Evolutionary conservation across 2,797 vertebrate species (phyloP), one percentile per base, ranked within the genome.

Genomic region (Huso huso): DNA sequence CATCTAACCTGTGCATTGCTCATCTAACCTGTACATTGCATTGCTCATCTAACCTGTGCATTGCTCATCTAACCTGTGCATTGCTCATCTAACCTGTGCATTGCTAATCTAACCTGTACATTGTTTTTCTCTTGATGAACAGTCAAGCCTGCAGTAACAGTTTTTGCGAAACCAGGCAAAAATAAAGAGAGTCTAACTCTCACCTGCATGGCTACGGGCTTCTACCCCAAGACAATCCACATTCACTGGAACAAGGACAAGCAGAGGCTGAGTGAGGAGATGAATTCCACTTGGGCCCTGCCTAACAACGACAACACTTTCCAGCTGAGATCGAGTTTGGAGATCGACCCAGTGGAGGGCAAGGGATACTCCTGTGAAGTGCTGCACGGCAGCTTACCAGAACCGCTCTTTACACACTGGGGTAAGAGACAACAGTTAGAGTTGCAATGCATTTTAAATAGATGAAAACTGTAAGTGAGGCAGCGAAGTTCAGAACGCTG

Each of bases 161-260:
- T 76, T 1, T 79, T 70, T 62, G 7, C 63, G 0, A 79, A 23
- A 4, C 65, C 23, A 0, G 4, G 71, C 18, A 23, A 0, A 0
- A 0, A 0, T 0, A 0, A 68, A 0, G 0, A 0, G 0, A 70
- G 66, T 13, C 0, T 71, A 0, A 2, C 57, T 0, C n/a, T 88
- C 75, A 74, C 48, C 1, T 89, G 87, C 72, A n/a, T 85, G 67
- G 82, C 84, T 57, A 84, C 84, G 0, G 84, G 78, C 0, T 87
- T 87, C 77, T 63, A 67, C 52, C 73, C 76, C 2, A 75, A 73
- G 63, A 71, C 83, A 4, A 66, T 83, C 6, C 0, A 0, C 0
- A 74, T 90, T 51, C 75, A 0, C n/a, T 73, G 72, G 18, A 2
- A 72, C 1, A 10, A 0, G 0, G 68, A 51, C 0, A 0, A 51